Base-by-base conservation (phyloP, 2,888 invertebrate genomes). In the Melipona bicolor region DNA sequence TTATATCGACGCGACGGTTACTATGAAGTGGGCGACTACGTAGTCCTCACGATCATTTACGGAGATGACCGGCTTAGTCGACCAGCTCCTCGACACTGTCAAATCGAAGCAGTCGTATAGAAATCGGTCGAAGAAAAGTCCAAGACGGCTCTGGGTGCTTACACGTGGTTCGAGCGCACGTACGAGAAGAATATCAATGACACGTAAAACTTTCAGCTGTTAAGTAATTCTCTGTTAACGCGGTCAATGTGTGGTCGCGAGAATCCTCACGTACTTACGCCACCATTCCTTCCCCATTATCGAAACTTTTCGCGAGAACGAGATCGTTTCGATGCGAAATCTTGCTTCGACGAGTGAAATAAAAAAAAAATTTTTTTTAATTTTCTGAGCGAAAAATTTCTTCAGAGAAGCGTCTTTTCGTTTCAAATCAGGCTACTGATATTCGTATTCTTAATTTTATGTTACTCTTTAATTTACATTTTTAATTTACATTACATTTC, bases 191-290 rank as follows among this genome's bases (percentile, higher is more conserved):
- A 91, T 93, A 87, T 87, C 84, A 92, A 93, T 89, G 81, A 74
- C 79, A 70, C 83, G 89, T 88, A 83, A 90, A 92, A 93, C 92
- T 93, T 91, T 90, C 90, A 82, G 85, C 77, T 84, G 83, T 92
- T 92, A 91, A 89, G 91, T 92, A 92, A 92, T 91, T 83, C 79
- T 65, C 69, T 24, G n/a, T 70, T 70, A 86, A 77, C 81, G 74
- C 75, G 76, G 79, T n/a, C 76, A 73, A 11, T 17, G 19, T 21
- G 19, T 27, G 64, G 67, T 59, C 81, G 36, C 61, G 64, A 61
- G 65, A 27, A 68, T 77, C 32, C 27, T 75, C 86, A 82, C 84
- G 86, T 84, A 68, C 56, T 43, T 9, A 9, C 9, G 43, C 43
- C 43, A 1, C 1, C 32, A 32, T 4, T 4, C 9, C 9, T 1